Percentiles rank a stretch among this genome's conserved stretches.
These are phyloP conservation scores for Acanthis flammea DNA, from an alignment of 2,797 vertebrate genomes.

Conservation along the genomic window DNA sequence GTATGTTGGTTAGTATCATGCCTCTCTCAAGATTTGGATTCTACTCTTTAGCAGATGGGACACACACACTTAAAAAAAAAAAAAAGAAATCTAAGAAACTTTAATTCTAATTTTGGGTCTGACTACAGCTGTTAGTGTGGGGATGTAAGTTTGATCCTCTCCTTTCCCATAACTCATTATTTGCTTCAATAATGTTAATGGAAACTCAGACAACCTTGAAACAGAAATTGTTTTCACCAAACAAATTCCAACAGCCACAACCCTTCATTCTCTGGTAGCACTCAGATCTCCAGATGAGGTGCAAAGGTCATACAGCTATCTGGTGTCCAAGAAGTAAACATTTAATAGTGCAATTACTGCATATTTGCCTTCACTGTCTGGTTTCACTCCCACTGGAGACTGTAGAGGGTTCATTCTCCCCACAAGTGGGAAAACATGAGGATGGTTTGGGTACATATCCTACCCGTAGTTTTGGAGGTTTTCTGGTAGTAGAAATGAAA, in stretches of 20 bases:
- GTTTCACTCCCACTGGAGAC: neutral
- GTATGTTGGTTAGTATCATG: neutral
- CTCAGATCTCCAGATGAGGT: neutral
- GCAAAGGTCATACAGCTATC: neutral
- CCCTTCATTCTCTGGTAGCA: neutral
- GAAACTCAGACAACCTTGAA: neutral
- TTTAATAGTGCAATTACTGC: neutral
- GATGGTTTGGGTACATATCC: neutral
- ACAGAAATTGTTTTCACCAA: neutral
- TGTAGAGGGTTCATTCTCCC: neutral
- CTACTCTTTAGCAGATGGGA: neutral
- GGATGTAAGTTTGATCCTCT: neutral
- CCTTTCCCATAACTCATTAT: neutral
- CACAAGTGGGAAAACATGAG: neutral
- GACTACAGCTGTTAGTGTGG: neutral
- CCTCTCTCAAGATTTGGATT: neutral
- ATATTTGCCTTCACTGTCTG: neutral
- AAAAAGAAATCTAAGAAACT: neutral
- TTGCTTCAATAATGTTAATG: neutral
- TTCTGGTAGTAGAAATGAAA: neutral
- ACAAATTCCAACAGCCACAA: neutral
- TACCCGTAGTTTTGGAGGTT: neutral
- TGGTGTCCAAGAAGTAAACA: neutral
- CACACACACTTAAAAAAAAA: neutral
- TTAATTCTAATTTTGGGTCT: neutral